phyloP scores from a whole-genome alignment of 2,113 vertebrate species.

The Takifugu flavidus region DNA sequence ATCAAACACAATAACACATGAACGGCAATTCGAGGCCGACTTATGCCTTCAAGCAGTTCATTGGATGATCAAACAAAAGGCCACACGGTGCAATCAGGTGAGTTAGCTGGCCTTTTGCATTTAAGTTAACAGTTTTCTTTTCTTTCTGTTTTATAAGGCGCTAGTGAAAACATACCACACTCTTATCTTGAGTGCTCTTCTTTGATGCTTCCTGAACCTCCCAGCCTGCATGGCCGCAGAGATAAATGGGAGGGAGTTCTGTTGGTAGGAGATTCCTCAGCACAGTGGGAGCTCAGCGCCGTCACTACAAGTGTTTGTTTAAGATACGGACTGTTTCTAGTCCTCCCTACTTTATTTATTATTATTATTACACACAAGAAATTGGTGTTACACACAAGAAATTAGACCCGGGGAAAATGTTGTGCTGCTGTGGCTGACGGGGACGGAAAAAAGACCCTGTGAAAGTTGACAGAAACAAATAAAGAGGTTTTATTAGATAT shows the following conservation, averaged over 20 bases:
- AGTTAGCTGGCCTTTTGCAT: conserved; percentile 45
- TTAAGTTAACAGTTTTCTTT: conserved; percentile 61
- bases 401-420: not conserved
- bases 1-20: conserved; percentile 42
- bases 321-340: conserved; percentile 74
- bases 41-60: conserved; percentile 62
- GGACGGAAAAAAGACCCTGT: conserved; percentile 12
- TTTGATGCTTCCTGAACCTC: conserved; percentile 64
- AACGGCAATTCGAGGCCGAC: conserved; percentile 40
- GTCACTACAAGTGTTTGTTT: conserved; percentile 73
- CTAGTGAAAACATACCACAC: conserved; percentile 48
- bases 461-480: conserved; percentile 8
- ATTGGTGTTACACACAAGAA: conserved; percentile 52
- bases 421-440: conserved; percentile 34
- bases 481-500: conserved; percentile 14
- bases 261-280: conserved; percentile 73
- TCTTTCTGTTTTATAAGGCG: conserved; percentile 43
- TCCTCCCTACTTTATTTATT: conserved; percentile 73
- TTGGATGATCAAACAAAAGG: conserved; percentile 49
- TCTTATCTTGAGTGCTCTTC: conserved; percentile 49
- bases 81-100: conserved; percentile 51
- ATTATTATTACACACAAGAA: conserved; percentile 69
- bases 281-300: conserved; percentile 69
- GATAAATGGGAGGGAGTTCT: conserved; percentile 73
- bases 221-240: conserved; percentile 34